A percentile compares a stretch with the other conserved stretches of the same genome.
phyloP scores from a whole-genome alignment of 2,113 vertebrate species.

The Crotalus viridis region DNA sequence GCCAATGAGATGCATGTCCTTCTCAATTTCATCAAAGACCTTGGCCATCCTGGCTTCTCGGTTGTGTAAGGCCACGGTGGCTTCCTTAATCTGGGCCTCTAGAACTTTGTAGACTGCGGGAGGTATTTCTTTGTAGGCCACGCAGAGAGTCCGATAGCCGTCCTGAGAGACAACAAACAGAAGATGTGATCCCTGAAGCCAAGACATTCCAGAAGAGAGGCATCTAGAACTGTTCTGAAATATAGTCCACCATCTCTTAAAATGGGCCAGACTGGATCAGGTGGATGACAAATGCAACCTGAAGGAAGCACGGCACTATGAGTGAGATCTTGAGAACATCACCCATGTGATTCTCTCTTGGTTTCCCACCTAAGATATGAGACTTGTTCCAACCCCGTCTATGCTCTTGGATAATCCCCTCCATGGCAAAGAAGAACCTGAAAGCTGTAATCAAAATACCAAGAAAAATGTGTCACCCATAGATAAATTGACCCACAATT shows the following conservation, averaged over 20 bases:
- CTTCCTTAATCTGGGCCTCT: slow-evolving; percentile 78
- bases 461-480: too few species aligned
- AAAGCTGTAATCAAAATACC: too few species aligned
- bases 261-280: not conserved
- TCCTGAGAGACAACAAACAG: slow-evolving; percentile 71
- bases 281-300: not conserved
- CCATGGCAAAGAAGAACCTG: too few species aligned
- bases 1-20: slow-evolving; percentile 90
- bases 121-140: slow-evolving; percentile 87
- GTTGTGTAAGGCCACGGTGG: slow-evolving; percentile 88
- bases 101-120: slow-evolving; percentile 79
- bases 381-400: too few species aligned
- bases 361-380: too few species aligned
- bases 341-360: too few species aligned
- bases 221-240: not conserved
- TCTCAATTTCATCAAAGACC: slow-evolving; percentile 90
- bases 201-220: not conserved
- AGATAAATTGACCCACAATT: too few species aligned
- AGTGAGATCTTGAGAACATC: too few species aligned
- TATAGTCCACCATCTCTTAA: not conserved
- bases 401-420: too few species aligned
- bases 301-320: not conserved
- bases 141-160: slow-evolving; percentile 92
- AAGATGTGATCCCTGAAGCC: fast-evolving
- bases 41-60: slow-evolving; percentile 89